Conservation (phyloP, 2,113 vertebrate species). For the Platysteira castanea region DNA sequence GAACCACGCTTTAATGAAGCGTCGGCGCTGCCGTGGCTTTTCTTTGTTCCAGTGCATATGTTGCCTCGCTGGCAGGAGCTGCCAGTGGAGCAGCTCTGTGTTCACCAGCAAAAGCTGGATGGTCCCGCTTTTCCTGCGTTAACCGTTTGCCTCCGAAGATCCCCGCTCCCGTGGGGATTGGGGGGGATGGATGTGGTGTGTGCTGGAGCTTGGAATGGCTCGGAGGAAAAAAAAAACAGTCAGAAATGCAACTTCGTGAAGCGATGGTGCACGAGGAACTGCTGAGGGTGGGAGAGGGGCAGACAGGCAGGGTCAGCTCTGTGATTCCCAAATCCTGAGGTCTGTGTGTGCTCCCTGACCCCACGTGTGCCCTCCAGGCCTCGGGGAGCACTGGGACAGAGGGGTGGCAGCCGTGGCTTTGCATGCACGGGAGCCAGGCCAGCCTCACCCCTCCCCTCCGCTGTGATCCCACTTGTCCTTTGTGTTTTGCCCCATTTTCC, state of each 20-base stretch:
- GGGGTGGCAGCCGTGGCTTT: background rate
- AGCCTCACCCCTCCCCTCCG: background rate
- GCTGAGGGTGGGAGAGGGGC: background rate
- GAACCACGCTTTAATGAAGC: slow-evolving; percentile 53
- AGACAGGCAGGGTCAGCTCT: background rate
- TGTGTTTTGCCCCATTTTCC: background rate
- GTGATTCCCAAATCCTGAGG: background rate
- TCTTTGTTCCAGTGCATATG: slow-evolving; percentile 65
- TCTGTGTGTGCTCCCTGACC: background rate
- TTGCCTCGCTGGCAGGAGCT: slow-evolving; percentile 53
- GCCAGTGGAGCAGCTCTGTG: slow-evolving; percentile 21
- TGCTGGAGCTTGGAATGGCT: background rate
- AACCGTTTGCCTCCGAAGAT: background rate
- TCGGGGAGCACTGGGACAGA: background rate
- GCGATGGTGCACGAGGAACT: rapidly evolving
- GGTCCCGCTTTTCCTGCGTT: background rate
- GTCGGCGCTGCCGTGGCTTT: slow-evolving; percentile 14
- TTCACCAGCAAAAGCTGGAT: background rate
- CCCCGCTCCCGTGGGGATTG: background rate
- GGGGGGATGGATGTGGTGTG: background rate
- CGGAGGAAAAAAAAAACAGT: rapidly evolving
- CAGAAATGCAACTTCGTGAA: background rate
- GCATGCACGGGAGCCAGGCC: rapidly evolving
- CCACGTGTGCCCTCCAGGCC: rapidly evolving
- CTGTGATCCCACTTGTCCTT: background rate